These are phyloP conservation scores for Montipora efflorescens DNA, from an alignment of 64 coral and sea anemone genomes.

Conservation along the genomic window DNA sequence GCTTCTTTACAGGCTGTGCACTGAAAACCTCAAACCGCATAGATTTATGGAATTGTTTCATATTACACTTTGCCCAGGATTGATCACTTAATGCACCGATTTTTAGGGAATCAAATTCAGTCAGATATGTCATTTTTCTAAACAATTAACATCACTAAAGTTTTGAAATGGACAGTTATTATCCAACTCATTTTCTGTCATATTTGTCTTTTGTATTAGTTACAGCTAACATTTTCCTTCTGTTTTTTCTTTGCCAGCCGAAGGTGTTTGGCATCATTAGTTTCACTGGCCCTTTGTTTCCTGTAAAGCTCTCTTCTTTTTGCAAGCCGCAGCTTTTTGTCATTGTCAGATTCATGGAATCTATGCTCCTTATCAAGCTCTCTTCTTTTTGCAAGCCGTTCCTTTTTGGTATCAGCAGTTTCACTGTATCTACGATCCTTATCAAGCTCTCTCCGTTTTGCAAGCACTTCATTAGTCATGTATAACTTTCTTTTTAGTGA, in stretches of 20 bases:
- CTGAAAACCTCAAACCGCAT: not conserved
- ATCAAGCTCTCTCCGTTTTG: too few relatives aligned
- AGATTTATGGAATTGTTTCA: conserved; percentile 25
- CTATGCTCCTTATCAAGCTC: too few relatives aligned
- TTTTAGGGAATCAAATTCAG: not conserved
- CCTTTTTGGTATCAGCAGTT: too few relatives aligned
- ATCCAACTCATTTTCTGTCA: not conserved
- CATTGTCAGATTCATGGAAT: too few relatives aligned
- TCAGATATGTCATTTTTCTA: conserved; percentile 5
- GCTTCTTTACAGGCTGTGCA: not conserved
- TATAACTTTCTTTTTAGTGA: too few relatives aligned
- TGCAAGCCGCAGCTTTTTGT: too few relatives aligned
- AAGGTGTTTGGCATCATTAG: not conserved
- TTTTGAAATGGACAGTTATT: not conserved
- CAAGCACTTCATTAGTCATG: too few relatives aligned
- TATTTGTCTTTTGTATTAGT: not conserved
- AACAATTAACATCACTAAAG: not conserved
- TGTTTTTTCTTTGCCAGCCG: not conserved
- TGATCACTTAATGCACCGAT: conserved; percentile 21
- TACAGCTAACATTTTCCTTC: not conserved
- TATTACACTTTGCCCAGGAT: conserved; percentile 26
- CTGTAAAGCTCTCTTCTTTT: not conserved
- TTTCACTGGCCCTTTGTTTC: not conserved
- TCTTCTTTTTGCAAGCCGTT: too few relatives aligned
- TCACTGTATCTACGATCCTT: too few relatives aligned